Percentiles rank a stretch among this genome's conserved stretches.
Conservation (phyloP, 2,797 vertebrate genomes). For the Pagetopsis macropterus region DNA sequence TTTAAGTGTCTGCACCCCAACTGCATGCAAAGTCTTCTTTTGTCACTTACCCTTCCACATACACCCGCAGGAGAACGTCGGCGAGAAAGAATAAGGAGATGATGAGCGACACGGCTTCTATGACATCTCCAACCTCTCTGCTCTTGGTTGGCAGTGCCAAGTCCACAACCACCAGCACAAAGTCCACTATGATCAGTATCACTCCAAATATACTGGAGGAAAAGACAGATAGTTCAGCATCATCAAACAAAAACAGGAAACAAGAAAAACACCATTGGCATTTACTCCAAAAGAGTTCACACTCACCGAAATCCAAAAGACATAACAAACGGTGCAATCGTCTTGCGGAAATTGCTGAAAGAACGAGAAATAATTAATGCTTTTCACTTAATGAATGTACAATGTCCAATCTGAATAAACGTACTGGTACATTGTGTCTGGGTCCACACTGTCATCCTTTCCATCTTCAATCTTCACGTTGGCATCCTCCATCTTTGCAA, state of each 20-base stretch:
- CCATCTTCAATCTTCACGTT: slow-evolving; percentile 90
- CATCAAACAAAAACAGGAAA: neutral
- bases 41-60: slow-evolving; percentile 89
- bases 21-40: neutral
- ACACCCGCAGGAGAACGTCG: slow-evolving; percentile 90
- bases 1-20: neutral
- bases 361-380: neutral
- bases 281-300: neutral
- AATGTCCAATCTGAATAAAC: slow-evolving; percentile 40
- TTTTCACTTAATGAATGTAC: neutral
- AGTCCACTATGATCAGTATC: slow-evolving; percentile 90
- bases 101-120: slow-evolving; percentile 85
- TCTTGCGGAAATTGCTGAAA: slow-evolving; percentile 82
- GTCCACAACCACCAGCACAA: slow-evolving; percentile 87
- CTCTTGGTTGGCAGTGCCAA: slow-evolving; percentile 70
- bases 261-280: neutral
- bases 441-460: slow-evolving; percentile 72
- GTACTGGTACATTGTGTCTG: slow-evolving; percentile 84
- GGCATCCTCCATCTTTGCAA: slow-evolving; percentile 81
- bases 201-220: slow-evolving; percentile 88
- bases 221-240: neutral
- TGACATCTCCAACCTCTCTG: slow-evolving; percentile 62
- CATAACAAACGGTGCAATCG: slow-evolving; percentile 86
- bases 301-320: slow-evolving; percentile 94
- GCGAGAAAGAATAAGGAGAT: slow-evolving; percentile 92